A percentile compares a stretch with the other conserved stretches of the same genome.
Conservation (phyloP, 1,140 invertebrate species). For the Penaeus indicus region DNA sequence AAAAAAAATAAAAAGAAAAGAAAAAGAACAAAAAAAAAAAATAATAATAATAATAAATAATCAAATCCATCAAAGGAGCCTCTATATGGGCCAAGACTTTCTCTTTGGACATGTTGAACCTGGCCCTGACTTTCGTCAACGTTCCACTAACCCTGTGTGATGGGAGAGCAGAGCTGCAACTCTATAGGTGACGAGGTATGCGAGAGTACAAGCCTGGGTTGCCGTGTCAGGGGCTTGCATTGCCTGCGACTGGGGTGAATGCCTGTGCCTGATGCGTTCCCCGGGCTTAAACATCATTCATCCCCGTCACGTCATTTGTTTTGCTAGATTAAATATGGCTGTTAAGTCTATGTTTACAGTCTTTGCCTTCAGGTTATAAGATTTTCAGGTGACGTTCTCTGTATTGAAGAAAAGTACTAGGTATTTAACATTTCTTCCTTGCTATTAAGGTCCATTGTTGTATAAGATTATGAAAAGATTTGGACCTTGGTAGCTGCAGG, state of each 20-base stretch:
- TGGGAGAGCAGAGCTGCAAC: conserved; percentile 61
- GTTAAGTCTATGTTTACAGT: conserved; percentile 60
- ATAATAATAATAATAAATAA: too few relatives aligned
- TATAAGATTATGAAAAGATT: conserved; percentile 65
- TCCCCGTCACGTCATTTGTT: conserved; percentile 56
- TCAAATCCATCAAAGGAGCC: too few relatives aligned
- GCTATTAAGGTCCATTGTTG: conserved; percentile 65
- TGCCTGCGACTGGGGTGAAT: too few relatives aligned
- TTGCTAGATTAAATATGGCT: conserved; percentile 62
- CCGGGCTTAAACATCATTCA: conserved; percentile 8
- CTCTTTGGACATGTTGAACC: conserved; percentile 32
- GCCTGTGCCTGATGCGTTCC: background rate
- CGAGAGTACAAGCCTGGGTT: conserved; percentile 41
- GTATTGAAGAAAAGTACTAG: conserved; percentile 62
- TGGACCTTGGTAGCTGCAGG: conserved; percentile 65
- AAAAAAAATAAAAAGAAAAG: too few relatives aligned
- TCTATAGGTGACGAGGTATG: conserved; percentile 51
- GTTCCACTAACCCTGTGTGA: conserved; percentile 64
- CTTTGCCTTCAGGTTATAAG: conserved; percentile 61
- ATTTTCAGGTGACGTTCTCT: conserved; percentile 64
- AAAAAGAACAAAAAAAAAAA: too few relatives aligned
- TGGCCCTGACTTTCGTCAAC: conserved; percentile 53
- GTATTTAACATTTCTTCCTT: conserved; percentile 63
- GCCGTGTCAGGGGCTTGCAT: too few relatives aligned
- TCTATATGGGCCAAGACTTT: too few relatives aligned